These are phyloP conservation scores for Rhinolophus ferrumequinum DNA, from an alignment of 2,113 vertebrate genomes.

Conservation along the genomic window DNA sequence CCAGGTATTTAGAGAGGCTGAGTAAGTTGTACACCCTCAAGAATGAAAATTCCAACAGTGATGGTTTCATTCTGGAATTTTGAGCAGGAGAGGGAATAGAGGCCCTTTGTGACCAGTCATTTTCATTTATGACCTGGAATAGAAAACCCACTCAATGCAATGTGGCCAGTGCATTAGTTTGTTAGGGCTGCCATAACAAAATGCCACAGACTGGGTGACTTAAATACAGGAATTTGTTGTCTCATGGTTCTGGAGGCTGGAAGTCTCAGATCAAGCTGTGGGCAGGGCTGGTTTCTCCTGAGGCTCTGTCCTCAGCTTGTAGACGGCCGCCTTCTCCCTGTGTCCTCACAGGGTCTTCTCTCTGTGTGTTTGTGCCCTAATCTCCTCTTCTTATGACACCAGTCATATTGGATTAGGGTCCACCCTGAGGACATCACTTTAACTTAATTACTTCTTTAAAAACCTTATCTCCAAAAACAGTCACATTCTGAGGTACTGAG, in stretches of 20 bases:
- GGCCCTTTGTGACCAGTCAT: background rate
- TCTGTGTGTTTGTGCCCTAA: background rate
- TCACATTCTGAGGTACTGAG: background rate
- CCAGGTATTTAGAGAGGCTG: background rate
- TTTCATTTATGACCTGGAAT: background rate
- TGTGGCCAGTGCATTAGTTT: fast-evolving
- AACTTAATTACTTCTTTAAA: background rate
- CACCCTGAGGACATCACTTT: background rate
- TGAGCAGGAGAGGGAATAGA: background rate
- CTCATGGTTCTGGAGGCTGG: background rate
- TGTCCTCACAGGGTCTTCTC: background rate
- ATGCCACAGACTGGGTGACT: background rate
- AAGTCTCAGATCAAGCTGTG: background rate
- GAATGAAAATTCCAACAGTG: background rate
- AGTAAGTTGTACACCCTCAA: background rate
- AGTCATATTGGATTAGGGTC: background rate
- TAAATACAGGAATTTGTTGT: background rate
- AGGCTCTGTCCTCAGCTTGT: background rate
- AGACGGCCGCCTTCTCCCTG: background rate
- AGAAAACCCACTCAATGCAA: background rate
- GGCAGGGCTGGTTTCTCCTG: fast-evolving
- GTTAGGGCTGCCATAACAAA: background rate
- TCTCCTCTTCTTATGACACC: background rate
- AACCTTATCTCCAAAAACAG: background rate
- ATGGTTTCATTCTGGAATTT: background rate